A percentile compares a stretch with the other conserved stretches of the same genome.
Conservation (phyloP, 2,888 invertebrate genomes). For the Lacanobia oleracea region DNA sequence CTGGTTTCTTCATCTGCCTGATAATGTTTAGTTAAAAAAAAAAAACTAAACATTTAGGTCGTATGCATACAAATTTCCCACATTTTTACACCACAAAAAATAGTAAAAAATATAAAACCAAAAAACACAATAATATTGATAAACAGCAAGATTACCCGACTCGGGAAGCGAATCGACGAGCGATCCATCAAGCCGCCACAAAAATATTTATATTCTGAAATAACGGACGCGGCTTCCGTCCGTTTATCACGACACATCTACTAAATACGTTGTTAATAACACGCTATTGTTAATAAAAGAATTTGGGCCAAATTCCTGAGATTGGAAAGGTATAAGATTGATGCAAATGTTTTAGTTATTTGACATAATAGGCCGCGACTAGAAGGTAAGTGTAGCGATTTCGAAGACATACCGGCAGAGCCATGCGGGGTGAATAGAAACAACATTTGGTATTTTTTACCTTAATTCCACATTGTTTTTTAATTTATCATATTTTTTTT, state of each 20-base stretch:
- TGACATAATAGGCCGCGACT: conserved; percentile 33
- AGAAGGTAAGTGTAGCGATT: too few relatives aligned
- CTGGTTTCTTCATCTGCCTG: neutral
- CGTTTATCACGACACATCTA: conserved; percentile 72
- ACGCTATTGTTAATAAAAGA: conserved; percentile 69
- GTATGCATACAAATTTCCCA: conserved; percentile 2
- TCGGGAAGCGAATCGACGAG: conserved; percentile 66
- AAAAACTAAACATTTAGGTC: neutral
- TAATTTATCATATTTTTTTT: too few relatives aligned
- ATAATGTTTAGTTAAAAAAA: neutral
- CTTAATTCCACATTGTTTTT: too few relatives aligned
- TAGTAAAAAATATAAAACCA: conserved; percentile 33
- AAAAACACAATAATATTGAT: conserved; percentile 80
- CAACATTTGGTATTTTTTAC: too few relatives aligned
- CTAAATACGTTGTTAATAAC: conserved; percentile 69
- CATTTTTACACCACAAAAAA: conserved; percentile 40
- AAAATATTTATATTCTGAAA: conserved; percentile 82
- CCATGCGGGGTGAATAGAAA: too few relatives aligned
- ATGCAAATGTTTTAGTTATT: conserved; percentile 11
- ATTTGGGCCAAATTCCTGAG: conserved; percentile 52
- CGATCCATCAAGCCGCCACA: conserved; percentile 84
- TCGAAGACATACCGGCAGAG: too few relatives aligned
- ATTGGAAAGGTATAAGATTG: conserved; percentile 24
- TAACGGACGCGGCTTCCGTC: conserved; percentile 75
- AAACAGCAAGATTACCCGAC: conserved; percentile 78